phyloP scores from a whole-genome alignment of 2,888 invertebrate genomes.

The Parochlus steinenii region DNA sequence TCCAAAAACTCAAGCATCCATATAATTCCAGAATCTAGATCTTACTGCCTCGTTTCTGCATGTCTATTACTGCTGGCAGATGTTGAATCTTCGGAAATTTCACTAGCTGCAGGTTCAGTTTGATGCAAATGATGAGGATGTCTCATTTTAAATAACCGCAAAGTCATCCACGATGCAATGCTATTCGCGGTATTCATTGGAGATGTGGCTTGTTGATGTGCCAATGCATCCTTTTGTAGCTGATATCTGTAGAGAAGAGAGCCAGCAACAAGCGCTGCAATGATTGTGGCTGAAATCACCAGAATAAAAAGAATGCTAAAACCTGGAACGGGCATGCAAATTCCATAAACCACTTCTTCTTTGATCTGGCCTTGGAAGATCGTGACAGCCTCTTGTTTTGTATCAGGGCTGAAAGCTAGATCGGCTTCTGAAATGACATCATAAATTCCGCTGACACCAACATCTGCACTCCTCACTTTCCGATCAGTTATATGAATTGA shows the following conservation, averaged over 20 bases:
- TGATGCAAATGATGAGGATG: slow-evolving; percentile 15
- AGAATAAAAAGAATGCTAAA: slow-evolving; percentile 79
- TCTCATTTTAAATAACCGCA: slow-evolving; percentile 42
- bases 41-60: slow-evolving; percentile 7
- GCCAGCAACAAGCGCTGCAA: slow-evolving; percentile 73
- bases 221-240: slow-evolving; percentile 49
- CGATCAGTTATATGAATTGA: slow-evolving; percentile 49
- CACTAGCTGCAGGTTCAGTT: slow-evolving; percentile 3
- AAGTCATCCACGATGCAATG: slow-evolving; percentile 58
- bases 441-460: slow-evolving; percentile 78
- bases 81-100: no score
- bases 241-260: slow-evolving; percentile 64
- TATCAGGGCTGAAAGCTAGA: slow-evolving; percentile 73
- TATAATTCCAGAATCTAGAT: no score
- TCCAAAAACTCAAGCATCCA: no score
- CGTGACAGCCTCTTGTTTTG: slow-evolving; percentile 62
- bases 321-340: slow-evolving; percentile 77
- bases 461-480: slow-evolving; percentile 66
- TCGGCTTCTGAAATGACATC: slow-evolving; percentile 87
- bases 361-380: slow-evolving; percentile 76
- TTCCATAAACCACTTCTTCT: slow-evolving; percentile 81
- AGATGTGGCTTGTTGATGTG: slow-evolving; percentile 32
- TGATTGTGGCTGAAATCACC: slow-evolving; percentile 72
- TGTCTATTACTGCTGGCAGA: slow-evolving; percentile 2
- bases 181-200: slow-evolving; percentile 39